Evolutionary conservation across 2,888 invertebrate genomes (phyloP), one percentile per base, ranked within the genome.

Genomic region (Campaea margaritaria): DNA sequence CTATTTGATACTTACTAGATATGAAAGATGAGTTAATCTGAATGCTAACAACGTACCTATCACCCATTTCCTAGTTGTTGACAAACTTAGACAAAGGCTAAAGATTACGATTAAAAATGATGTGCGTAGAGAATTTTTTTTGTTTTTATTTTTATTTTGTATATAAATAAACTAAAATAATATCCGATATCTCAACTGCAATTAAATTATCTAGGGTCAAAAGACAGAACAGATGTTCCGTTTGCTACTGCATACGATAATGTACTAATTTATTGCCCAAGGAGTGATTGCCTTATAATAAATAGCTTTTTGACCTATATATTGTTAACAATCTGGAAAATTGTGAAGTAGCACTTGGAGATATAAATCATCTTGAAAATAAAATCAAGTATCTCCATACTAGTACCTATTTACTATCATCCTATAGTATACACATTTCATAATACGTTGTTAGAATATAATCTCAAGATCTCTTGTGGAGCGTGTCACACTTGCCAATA

Each of bases 381-480:
- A 38, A 27, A 21, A 21, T 21, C 34, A 48, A 43, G 34, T 46
- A 58, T 53, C 31, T 1, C 9, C 2, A 47, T 16, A 52, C 15
- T 15, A 52, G 47, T 47, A 49, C 43, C 47, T 64, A 62, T 58
- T 50, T 57, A 54, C 36, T 50, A 57, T 56, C 57, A 59, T 59
- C 58, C 51, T 58, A 58, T 46, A 64, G 67, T 79, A 82, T 84
- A 81, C 77, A 79, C 72, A 73, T 55, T 69, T 80, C 77, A 79
- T 72, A n/a, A n/a, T n/a, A 72, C 51, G 66, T 72, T 73, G 74
- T 79, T 69, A 71, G 62, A 67, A 63, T 64, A 66, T 64, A 67
- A 73, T 80, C 78, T 79, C 76, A 73, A 80, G 82, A 83, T 80
- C 67, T 71, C 72, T 79, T 78, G 67, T 76, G 76, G 82, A 80